Percentiles rank a stretch among this genome's conserved stretches.
Conservation (phyloP, 1,140 invertebrate genomes). For the Halesus radiatus region DNA sequence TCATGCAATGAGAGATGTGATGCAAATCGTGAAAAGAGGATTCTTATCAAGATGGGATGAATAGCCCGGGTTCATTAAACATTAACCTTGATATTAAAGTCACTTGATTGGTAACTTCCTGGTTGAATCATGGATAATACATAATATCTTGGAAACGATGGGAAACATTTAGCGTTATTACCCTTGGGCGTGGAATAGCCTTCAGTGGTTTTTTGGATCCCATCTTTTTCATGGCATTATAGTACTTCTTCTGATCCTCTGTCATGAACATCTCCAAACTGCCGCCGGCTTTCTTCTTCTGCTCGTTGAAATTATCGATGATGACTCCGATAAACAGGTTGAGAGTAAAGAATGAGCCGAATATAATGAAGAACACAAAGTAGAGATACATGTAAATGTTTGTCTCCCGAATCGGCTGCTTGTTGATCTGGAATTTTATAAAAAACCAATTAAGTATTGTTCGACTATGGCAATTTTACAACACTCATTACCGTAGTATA, state of each 20-base stretch:
- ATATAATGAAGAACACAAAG: constrained; percentile 98
- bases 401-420: constrained; percentile 93
- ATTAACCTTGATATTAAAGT: constrained; percentile 17
- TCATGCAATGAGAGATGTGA: background rate
- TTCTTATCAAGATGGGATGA: too few species aligned
- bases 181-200: constrained; percentile 96
- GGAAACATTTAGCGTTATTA: constrained; percentile 63
- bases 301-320: constrained; percentile 99
- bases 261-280: constrained; percentile 99
- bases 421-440: constrained; percentile 76
- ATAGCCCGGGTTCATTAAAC: background rate
- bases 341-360: constrained; percentile 97
- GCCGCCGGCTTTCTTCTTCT: constrained; percentile 98
- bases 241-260: constrained; percentile 99
- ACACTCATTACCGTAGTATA: too few species aligned
- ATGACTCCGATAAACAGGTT: constrained; percentile 99
- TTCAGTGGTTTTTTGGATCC: constrained; percentile 97
- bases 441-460: too few species aligned
- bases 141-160: constrained; percentile 44
- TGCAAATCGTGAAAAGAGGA: background rate
- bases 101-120: background rate
- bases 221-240: constrained; percentile 99
- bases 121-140: constrained; percentile 57
- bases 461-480: too few species aligned
- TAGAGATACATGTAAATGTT: constrained; percentile 98